Evolutionary conservation across 2,797 vertebrate species (phyloP).

Genomic region (Myripristis jacobus): DNA sequence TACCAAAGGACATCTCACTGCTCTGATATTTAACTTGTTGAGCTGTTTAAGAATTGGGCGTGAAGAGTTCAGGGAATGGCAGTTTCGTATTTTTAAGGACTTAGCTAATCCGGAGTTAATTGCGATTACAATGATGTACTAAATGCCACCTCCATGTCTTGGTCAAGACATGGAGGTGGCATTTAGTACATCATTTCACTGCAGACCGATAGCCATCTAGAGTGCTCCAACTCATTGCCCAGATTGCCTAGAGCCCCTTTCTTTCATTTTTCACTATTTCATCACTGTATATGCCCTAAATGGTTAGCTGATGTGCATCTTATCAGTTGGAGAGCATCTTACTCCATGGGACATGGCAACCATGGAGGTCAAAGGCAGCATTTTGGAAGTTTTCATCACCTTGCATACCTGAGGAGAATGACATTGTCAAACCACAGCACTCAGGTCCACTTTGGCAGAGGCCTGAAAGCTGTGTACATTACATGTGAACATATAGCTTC

Average conservation of each 20-base stretch:
- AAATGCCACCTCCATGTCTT: too few relatives aligned
- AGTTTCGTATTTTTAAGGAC: constrained; percentile 48
- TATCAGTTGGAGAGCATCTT: constrained; percentile 58
- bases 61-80: constrained; percentile 19
- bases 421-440: neutral
- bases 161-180: constrained; percentile 43
- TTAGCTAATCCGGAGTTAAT: constrained; percentile 44
- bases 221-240: constrained; percentile 60
- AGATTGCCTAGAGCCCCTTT: constrained; percentile 47
- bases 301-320: constrained; percentile 38
- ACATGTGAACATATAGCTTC: neutral
- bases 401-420: constrained; percentile 11
- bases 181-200: constrained; percentile 53
- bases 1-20: constrained; percentile 11
- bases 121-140: constrained; percentile 42
- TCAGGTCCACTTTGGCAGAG: neutral
- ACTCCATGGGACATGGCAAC: constrained; percentile 36
- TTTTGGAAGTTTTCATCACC: constrained; percentile 47
- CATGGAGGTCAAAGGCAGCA: constrained; percentile 14
- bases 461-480: constrained; percentile 3
- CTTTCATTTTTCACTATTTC: constrained; percentile 61
- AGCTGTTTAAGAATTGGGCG: constrained; percentile 19
- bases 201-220: constrained; percentile 69
- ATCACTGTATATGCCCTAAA: constrained; percentile 55
- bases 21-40: constrained; percentile 14